Conservation (phyloP, 2,797 vertebrate species). For the Sebastiscus albofasciatus region DNA sequence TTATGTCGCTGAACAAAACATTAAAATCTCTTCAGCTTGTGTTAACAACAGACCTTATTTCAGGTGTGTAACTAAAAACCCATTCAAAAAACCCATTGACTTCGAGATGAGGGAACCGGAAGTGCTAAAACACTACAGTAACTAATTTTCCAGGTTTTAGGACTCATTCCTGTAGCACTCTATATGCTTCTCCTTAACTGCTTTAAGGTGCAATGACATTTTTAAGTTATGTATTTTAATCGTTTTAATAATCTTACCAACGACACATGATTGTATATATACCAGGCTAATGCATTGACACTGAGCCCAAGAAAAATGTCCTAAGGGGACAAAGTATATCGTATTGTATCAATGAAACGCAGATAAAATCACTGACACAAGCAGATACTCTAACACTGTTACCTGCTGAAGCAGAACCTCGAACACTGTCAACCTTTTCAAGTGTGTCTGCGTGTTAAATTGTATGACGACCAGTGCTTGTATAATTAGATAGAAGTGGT, state of each 20-base stretch:
- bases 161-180: too few relatives aligned
- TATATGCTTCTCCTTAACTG: too few relatives aligned
- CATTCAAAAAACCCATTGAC: too few relatives aligned
- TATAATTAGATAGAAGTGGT: conserved; percentile 27
- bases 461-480: conserved; percentile 23
- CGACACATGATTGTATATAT: not conserved
- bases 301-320: not conserved
- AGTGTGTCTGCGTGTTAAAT: not conserved
- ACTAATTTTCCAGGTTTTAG: too few relatives aligned
- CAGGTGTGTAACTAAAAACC: too few relatives aligned
- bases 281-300: not conserved
- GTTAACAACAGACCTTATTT: too few relatives aligned
- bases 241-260: too few relatives aligned
- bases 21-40: accelerated
- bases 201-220: too few relatives aligned
- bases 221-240: too few relatives aligned
- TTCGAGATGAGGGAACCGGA: too few relatives aligned
- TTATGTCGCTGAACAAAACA: too few relatives aligned
- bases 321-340: not conserved
- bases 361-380: not conserved
- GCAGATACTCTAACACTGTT: not conserved
- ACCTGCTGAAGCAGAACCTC: not conserved
- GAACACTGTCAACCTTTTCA: not conserved
- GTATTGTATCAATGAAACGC: not conserved
- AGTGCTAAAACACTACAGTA: too few relatives aligned